Evolutionary conservation across 2,888 invertebrate species (phyloP).

Genomic region (Gortyna flavago): DNA sequence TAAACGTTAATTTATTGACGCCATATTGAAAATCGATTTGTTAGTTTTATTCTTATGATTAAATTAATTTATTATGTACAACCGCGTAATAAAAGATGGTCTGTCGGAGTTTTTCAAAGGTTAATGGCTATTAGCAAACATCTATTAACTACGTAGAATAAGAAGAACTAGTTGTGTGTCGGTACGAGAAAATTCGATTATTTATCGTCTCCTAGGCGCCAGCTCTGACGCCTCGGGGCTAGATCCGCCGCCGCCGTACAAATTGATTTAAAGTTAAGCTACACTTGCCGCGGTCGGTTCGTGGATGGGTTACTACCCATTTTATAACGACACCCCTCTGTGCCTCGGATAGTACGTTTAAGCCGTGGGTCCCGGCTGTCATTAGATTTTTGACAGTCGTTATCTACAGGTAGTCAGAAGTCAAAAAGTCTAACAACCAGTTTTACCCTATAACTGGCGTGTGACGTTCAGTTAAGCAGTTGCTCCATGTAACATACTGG

Average conservation of each 20-base stretch:
- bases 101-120: constrained; percentile 34
- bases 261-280: background rate
- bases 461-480: background rate
- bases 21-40: constrained; percentile 43
- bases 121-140: constrained; percentile 15
- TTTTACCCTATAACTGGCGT: background rate
- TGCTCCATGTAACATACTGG: background rate
- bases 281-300: background rate
- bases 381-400: background rate
- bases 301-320: background rate
- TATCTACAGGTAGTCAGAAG: background rate
- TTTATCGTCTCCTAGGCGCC: constrained; percentile 30
- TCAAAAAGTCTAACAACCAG: background rate
- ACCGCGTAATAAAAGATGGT: constrained; percentile 24
- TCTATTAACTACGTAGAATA: constrained; percentile 7
- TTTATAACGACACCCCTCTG: background rate
- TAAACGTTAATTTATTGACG: constrained; percentile 34
- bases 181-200: background rate
- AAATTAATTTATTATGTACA: constrained; percentile 30
- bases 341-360: background rate
- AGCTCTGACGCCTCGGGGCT: background rate
- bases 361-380: background rate
- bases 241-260: background rate
- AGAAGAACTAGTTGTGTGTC: constrained; percentile 6
- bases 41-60: constrained; percentile 55